These are phyloP conservation scores for Blera fallax DNA, from an alignment of 2,888 invertebrate species.

Conservation along the genomic window DNA sequence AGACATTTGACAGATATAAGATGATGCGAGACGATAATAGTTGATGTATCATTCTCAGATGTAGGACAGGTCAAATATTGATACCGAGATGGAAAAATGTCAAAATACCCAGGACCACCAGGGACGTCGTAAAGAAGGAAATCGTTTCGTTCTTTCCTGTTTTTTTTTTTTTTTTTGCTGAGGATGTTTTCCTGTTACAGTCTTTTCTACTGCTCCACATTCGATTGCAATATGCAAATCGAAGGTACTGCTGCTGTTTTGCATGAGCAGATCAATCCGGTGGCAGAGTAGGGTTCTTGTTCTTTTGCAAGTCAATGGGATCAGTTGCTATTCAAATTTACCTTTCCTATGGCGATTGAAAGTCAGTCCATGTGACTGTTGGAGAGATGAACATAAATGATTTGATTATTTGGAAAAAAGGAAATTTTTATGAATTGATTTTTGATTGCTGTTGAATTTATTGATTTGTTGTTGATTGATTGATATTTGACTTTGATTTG, in stretches of 20 bases:
- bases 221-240: conserved; percentile 61
- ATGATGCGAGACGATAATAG: conserved; percentile 42
- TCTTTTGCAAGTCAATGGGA: conserved; percentile 52
- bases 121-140: conserved; percentile 12
- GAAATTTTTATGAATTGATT: conserved; percentile 72
- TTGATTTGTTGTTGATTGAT: conserved; percentile 65
- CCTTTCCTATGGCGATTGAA: neutral
- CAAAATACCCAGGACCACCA: conserved; percentile 61
- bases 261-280: conserved; percentile 32
- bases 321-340: conserved; percentile 61
- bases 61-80: conserved; percentile 53
- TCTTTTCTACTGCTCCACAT: conserved; percentile 59
- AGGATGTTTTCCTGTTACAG: neutral
- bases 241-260: conserved; percentile 22
- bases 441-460: conserved; percentile 72
- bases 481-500: conserved; percentile 64
- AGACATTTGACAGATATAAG: conserved; percentile 40
- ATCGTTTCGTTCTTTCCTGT: neutral
- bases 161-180: neutral
- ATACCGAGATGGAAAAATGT: conserved; percentile 40
- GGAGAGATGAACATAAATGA: conserved; percentile 31
- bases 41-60: conserved; percentile 59
- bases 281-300: conserved; percentile 7
- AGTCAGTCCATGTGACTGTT: neutral
- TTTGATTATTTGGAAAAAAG: conserved; percentile 51